These are phyloP conservation scores for Hippoglossus stenolepis DNA, from an alignment of 2,113 vertebrate genomes.

Conservation along the genomic window DNA sequence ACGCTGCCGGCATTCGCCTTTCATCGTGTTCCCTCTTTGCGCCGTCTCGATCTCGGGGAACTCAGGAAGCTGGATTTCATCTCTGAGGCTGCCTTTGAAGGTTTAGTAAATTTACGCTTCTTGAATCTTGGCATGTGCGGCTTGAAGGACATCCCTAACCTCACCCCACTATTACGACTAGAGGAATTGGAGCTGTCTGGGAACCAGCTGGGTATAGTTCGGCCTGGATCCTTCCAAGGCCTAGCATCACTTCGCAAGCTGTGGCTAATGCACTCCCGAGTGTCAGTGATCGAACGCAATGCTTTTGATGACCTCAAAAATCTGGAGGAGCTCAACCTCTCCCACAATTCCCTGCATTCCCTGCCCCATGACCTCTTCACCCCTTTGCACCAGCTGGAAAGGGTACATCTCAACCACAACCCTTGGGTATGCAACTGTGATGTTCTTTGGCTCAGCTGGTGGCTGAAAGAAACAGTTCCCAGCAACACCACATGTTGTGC, in stretches of 20 bases:
- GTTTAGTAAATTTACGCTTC: constrained; percentile 93
- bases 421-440: constrained; percentile 98
- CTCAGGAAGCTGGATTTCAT: constrained; percentile 95
- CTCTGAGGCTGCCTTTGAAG: constrained; percentile 95
- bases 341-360: constrained; percentile 95
- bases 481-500: constrained; percentile 98
- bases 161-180: constrained; percentile 89
- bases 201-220: constrained; percentile 90
- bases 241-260: constrained; percentile 92
- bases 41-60: constrained; percentile 93
- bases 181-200: constrained; percentile 96
- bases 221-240: constrained; percentile 94
- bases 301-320: constrained; percentile 98
- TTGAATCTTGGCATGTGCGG: constrained; percentile 98
- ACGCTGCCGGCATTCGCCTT: constrained; percentile 95
- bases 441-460: constrained; percentile 97
- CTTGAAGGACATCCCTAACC: constrained; percentile 95
- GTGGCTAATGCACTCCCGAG: constrained; percentile 97
- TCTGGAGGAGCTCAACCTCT: constrained; percentile 94
- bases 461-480: constrained; percentile 96
- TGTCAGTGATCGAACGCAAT: constrained; percentile 94
- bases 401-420: constrained; percentile 97
- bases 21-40: constrained; percentile 94
- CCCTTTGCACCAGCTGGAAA: constrained; percentile 91
- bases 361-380: constrained; percentile 98